These are phyloP conservation scores for Hirundo rustica DNA, from an alignment of 2,797 vertebrate genomes.

Conservation along the genomic window DNA sequence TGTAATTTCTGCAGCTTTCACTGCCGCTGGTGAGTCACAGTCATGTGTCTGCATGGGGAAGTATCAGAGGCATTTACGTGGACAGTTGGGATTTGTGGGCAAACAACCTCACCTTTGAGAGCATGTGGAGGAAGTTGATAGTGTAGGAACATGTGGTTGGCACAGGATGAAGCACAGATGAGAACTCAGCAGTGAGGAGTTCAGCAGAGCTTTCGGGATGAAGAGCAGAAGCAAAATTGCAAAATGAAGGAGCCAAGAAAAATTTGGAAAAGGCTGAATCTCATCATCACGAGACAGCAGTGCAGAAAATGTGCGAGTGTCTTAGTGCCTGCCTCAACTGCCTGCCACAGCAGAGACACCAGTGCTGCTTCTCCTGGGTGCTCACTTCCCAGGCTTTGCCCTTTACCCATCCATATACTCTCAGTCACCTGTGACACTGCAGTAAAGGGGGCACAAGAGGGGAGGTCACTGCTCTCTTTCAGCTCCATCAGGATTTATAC, in stretches of 20 bases:
- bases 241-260: neutral
- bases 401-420: neutral
- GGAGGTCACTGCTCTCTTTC: neutral
- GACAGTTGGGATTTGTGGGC: neutral
- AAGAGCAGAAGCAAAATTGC: neutral
- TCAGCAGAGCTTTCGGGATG: neutral
- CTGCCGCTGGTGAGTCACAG: neutral
- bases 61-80: neutral
- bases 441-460: neutral
- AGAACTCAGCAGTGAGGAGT: neutral
- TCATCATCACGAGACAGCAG: neutral
- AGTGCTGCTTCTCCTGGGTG: neutral
- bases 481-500: neutral
- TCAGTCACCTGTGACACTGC: neutral
- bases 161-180: neutral
- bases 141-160: neutral
- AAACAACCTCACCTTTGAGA: neutral
- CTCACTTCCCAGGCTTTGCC: neutral
- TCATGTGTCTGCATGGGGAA: neutral
- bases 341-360: neutral
- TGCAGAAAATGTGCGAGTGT: neutral
- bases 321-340: neutral
- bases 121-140: neutral
- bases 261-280: neutral
- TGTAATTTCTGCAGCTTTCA: neutral